phyloP scores from a whole-genome alignment of 2,113 vertebrate species.

The Genyomyrus donnyi region DNA sequence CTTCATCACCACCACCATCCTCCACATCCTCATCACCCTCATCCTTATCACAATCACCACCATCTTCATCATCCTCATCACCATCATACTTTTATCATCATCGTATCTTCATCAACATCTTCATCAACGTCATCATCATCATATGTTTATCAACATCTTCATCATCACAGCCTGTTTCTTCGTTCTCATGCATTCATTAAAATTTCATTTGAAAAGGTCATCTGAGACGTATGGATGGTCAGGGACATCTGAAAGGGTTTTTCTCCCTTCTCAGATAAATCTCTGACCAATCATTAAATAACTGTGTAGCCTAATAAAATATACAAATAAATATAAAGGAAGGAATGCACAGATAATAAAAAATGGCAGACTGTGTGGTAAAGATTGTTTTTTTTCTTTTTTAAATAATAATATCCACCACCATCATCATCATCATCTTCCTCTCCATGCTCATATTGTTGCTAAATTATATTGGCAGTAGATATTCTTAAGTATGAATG shows the following conservation, averaged over 20 bases:
- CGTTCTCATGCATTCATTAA: conserved; percentile 88
- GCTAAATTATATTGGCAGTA: conserved; percentile 86
- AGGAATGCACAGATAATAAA: conserved; percentile 4
- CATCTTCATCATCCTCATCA: not conserved
- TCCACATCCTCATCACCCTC: not conserved
- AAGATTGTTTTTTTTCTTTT: conserved; percentile 50
- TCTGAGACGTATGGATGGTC: conserved; percentile 61
- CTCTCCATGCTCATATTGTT: conserved; percentile 34
- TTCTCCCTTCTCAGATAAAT: conserved; percentile 66
- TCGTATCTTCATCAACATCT: not conserved
- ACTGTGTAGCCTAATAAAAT: conserved; percentile 25
- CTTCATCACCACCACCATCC: not conserved
- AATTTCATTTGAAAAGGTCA: conserved; percentile 88
- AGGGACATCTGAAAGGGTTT: conserved; percentile 74
- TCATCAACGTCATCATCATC: not conserved
- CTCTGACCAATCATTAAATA: conserved; percentile 33
- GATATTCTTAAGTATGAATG: conserved; percentile 79
- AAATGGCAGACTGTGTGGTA: not conserved
- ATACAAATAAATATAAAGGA: conserved; percentile 5
- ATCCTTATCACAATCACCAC: not conserved
- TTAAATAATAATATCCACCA: conserved; percentile 21
- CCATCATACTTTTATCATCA: not conserved
- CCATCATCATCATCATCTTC: conserved; percentile 24
- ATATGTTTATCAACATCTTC: not conserved
- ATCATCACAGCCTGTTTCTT: conserved; percentile 2